A percentile compares a stretch with the other conserved stretches of the same genome.
These are phyloP conservation scores for Caenorhabditis elegans DNA, from an alignment of 1,140 invertebrate species.

Conservation along the genomic window WBcel235 BX284605.5:8034001-8034500, in stretches of 20 bases:
- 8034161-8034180: constrained; percentile 35
- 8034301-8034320: constrained; percentile 39
- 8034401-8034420: not conserved
- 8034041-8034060: constrained; percentile 33
- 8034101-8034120: constrained; percentile 58
- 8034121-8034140: constrained; percentile 9
- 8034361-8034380: constrained; percentile 20
- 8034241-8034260: constrained; percentile 46
- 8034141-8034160: not conserved
- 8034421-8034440: constrained; percentile 22
- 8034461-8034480: not conserved
- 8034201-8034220: constrained; percentile 16
- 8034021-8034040: constrained; percentile 68
- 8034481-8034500: not conserved
- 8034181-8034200: constrained; percentile 45
- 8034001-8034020: constrained; percentile 79
- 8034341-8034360: constrained; percentile 37
- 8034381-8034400: constrained; percentile 11
- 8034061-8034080: constrained; percentile 53
- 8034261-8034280: constrained; percentile 51
- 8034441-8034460: constrained; percentile 6
- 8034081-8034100: constrained; percentile 48
- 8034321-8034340: constrained; percentile 32
- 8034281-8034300: constrained; percentile 49
- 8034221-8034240: constrained; percentile 39